Percentiles rank a stretch among this genome's conserved stretches.
Evolutionary conservation across 1,140 invertebrate species (phyloP).

Genomic region (Elymnias hypermnestra): DNA sequence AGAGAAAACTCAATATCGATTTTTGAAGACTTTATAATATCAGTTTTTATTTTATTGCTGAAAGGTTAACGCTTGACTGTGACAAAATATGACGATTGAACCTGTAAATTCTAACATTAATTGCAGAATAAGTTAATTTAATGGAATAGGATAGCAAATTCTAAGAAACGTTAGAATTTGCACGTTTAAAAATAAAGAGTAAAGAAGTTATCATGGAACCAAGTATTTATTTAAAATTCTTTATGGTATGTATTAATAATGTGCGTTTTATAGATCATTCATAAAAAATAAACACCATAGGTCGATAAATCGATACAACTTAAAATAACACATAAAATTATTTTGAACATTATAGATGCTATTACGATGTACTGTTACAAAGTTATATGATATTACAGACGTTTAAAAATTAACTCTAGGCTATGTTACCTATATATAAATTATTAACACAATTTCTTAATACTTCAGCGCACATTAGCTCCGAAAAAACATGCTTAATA

Average conservation of each 20-base stretch:
- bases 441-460: conserved; percentile 61
- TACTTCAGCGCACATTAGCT: conserved; percentile 41
- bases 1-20: no score
- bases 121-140: no score
- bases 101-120: no score
- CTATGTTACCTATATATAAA: conserved; percentile 55
- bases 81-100: no score
- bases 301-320: neutral
- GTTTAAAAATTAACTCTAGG: conserved; percentile 27
- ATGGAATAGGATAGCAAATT: no score
- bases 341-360: conserved; percentile 1
- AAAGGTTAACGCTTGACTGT: no score
- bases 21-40: no score
- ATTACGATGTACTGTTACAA: conserved; percentile 5
- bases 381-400: conserved; percentile 22
- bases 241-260: conserved; percentile 21
- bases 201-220: conserved; percentile 28
- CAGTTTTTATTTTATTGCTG: no score
- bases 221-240: conserved; percentile 35
- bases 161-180: no score
- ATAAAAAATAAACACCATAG: conserved; percentile 10
- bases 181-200: conserved; percentile 16
- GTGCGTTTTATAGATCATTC: conserved; percentile 17
- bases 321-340: conserved; percentile 1
- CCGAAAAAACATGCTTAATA: no score